A percentile compares a stretch with the other conserved stretches of the same genome.
phyloP scores from a whole-genome alignment of 2,888 invertebrate species.

The Nymphalis c-album region DNA sequence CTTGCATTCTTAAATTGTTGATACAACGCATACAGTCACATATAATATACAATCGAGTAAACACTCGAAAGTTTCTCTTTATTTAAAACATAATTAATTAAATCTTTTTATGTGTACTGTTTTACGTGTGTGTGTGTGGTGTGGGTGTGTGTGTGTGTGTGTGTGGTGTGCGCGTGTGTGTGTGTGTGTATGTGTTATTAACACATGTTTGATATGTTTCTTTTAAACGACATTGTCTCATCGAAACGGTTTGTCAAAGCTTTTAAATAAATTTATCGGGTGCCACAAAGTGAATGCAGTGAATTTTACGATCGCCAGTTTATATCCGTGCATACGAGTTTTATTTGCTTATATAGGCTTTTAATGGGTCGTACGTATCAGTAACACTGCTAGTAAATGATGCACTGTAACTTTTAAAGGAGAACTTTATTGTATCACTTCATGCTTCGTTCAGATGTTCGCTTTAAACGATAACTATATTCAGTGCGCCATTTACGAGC shows the following conservation, averaged over 20 bases:
- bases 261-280: slow-evolving; percentile 62
- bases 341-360: slow-evolving; percentile 72
- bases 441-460: slow-evolving; percentile 39
- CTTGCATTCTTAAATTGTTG: not conserved
- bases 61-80: too few relatives aligned
- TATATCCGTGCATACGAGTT: slow-evolving; percentile 66
- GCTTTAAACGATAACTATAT: slow-evolving; percentile 36
- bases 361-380: slow-evolving; percentile 69
- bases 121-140: too few relatives aligned
- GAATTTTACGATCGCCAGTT: slow-evolving; percentile 68
- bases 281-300: slow-evolving; percentile 69
- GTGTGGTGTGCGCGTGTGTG: too few relatives aligned
- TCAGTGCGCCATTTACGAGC: slow-evolving; percentile 36
- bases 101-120: not conserved
- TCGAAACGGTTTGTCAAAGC: slow-evolving; percentile 46
- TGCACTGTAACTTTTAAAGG: slow-evolving; percentile 43
- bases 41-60: too few relatives aligned
- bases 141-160: too few relatives aligned
- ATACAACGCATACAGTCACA: too few relatives aligned
- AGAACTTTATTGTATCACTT: slow-evolving; percentile 42
- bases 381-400: slow-evolving; percentile 55
- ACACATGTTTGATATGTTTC: slow-evolving; percentile 12
- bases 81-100: not conserved
- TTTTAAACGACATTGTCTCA: slow-evolving; percentile 19
- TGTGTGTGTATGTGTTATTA: too few relatives aligned